Conservation (phyloP, 2,113 vertebrate genomes). For the Cyanistes caeruleus region DNA sequence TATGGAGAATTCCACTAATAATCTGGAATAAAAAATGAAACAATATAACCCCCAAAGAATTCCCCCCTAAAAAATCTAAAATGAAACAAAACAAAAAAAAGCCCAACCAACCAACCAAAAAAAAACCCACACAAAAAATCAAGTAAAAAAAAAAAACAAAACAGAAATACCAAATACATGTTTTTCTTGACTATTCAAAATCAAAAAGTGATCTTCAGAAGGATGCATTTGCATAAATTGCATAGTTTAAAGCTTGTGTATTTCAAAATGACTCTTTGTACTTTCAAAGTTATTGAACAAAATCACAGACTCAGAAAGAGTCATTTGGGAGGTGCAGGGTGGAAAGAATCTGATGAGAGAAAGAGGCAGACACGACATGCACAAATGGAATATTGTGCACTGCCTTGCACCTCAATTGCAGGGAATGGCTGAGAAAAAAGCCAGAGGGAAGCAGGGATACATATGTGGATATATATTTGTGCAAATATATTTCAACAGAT, state of each 20-base stretch:
- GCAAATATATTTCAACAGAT: neutral
- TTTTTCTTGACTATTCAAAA: neutral
- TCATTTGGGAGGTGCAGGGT: neutral
- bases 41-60: neutral
- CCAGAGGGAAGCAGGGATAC: neutral
- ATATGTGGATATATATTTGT: neutral
- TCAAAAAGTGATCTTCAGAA: neutral
- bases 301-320: neutral
- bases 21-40: neutral
- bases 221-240: neutral
- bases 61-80: neutral
- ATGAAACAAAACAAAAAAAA: neutral
- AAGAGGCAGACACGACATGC: neutral
- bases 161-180: neutral
- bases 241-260: neutral
- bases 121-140: neutral
- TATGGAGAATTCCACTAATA: neutral
- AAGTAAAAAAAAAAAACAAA: rapidly evolving
- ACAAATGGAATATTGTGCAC: neutral
- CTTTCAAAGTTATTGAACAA: neutral
- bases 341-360: neutral
- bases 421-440: neutral
- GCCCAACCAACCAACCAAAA: neutral
- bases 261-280: neutral
- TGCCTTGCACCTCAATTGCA: neutral